Evolutionary conservation across 2,797 vertebrate species (phyloP).

Genomic region (Bryconaethiops microstoma): DNA sequence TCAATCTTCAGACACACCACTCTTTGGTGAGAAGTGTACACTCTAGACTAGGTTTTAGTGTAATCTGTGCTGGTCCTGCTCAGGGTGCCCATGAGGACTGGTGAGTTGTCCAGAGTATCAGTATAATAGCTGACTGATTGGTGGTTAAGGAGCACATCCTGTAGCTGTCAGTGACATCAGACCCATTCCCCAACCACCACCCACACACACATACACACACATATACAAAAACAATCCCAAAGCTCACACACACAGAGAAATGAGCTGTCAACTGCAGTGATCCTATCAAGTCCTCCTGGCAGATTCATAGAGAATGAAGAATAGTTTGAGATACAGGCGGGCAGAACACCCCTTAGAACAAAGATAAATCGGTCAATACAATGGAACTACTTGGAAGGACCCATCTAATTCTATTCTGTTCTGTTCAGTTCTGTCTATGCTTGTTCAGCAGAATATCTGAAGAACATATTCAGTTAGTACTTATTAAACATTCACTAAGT

Average conservation of each 20-base stretch:
- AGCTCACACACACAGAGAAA: slow-evolving; percentile 20
- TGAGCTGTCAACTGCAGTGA: slow-evolving; percentile 29
- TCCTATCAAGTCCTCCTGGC: background rate
- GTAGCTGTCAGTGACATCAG: slow-evolving; percentile 28
- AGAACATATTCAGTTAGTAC: too few species aligned
- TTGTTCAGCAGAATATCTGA: background rate
- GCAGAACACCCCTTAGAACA: slow-evolving; percentile 6
- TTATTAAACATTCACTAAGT: background rate
- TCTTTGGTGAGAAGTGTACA: background rate
- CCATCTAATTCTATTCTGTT: background rate
- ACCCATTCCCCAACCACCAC: background rate
- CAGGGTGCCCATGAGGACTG: background rate
- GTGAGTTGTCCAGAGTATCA: background rate
- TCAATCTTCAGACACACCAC: background rate
- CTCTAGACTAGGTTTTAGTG: background rate
- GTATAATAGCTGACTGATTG: slow-evolving; percentile 7
- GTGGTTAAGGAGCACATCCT: slow-evolving; percentile 15
- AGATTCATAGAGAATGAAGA: slow-evolving; percentile 16
- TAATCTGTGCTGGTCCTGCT: background rate
- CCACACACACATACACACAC: background rate
- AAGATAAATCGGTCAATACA: background rate
- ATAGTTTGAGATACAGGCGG: slow-evolving; percentile 7
- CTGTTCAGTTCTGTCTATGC: background rate
- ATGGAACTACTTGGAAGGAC: background rate
- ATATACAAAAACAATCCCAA: background rate